Evolutionary conservation across 2,113 vertebrate species (phyloP).

Genomic region (Eidolon helvum): DNA sequence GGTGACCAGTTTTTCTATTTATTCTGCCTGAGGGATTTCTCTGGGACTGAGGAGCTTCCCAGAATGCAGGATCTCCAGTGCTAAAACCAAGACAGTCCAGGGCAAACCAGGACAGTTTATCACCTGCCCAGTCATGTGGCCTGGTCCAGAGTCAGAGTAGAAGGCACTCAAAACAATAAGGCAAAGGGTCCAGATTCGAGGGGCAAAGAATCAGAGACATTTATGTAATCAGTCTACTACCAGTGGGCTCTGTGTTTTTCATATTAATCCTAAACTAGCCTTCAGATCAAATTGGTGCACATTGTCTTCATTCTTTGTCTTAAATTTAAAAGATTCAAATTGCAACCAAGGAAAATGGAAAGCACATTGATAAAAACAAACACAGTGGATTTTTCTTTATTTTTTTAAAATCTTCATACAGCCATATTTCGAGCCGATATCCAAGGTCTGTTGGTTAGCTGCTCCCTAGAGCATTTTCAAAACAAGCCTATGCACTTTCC

Average conservation of each 20-base stretch:
- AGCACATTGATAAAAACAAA: neutral
- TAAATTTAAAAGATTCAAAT: neutral
- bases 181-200: neutral
- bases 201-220: neutral
- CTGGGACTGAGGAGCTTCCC: neutral
- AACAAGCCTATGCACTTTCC: slow-evolving; percentile 46
- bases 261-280: neutral
- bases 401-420: slow-evolving; percentile 24
- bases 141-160: neutral
- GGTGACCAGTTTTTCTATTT: neutral
- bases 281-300: neutral
- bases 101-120: neutral
- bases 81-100: neutral
- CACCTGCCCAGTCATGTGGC: neutral
- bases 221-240: neutral
- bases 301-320: neutral
- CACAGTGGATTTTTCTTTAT: neutral
- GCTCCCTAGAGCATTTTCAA: neutral
- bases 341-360: neutral
- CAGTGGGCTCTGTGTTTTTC: neutral
- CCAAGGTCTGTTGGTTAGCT: neutral
- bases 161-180: neutral
- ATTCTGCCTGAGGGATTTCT: neutral
- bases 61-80: neutral
- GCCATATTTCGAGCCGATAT: slow-evolving; percentile 40